phyloP scores from a whole-genome alignment of 2,888 invertebrate genomes.

The Agriopis aurantiaria region DNA sequence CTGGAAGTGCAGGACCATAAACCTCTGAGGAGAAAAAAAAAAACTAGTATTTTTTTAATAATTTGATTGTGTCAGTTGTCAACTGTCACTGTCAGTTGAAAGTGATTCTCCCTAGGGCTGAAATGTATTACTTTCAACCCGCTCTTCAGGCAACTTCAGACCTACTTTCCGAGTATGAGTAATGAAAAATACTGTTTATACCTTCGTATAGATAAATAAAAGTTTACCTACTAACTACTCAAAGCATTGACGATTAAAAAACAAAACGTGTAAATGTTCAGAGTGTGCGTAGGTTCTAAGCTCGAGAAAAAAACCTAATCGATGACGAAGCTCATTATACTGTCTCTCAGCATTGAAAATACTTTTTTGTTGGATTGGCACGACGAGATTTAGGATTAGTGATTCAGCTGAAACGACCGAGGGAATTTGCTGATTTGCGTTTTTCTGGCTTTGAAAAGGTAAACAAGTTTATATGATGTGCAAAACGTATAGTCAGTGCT shows the following conservation, averaged over 20 bases:
- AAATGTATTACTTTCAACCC: too few relatives aligned
- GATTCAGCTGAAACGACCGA: constrained; percentile 33
- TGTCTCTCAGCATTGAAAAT: constrained; percentile 42
- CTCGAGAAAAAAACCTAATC: constrained; percentile 37
- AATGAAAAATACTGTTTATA: too few relatives aligned
- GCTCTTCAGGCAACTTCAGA: too few relatives aligned
- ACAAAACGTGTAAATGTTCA: neutral
- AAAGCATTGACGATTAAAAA: neutral
- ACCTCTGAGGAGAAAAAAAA: too few relatives aligned
- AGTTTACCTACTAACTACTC: neutral
- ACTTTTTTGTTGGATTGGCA: constrained; percentile 46
- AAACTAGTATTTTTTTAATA: too few relatives aligned
- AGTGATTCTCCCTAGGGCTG: too few relatives aligned
- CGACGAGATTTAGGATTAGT: constrained; percentile 39
- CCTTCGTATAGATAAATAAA: neutral
- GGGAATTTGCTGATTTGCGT: constrained; percentile 27
- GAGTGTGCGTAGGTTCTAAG: constrained; percentile 33
- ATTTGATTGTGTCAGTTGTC: too few relatives aligned
- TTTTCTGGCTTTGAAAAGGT: constrained; percentile 24
- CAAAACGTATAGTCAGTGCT: constrained; percentile 1
- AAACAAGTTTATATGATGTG: constrained; percentile 25
- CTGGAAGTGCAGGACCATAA: too few relatives aligned
- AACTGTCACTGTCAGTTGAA: too few relatives aligned
- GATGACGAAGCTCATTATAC: constrained; percentile 48
- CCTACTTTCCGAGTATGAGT: too few relatives aligned